Percentiles rank a stretch among this genome's conserved stretches.
These are phyloP conservation scores for Agriopis leucophaearia DNA, from an alignment of 2,888 invertebrate species.

Conservation along the genomic window DNA sequence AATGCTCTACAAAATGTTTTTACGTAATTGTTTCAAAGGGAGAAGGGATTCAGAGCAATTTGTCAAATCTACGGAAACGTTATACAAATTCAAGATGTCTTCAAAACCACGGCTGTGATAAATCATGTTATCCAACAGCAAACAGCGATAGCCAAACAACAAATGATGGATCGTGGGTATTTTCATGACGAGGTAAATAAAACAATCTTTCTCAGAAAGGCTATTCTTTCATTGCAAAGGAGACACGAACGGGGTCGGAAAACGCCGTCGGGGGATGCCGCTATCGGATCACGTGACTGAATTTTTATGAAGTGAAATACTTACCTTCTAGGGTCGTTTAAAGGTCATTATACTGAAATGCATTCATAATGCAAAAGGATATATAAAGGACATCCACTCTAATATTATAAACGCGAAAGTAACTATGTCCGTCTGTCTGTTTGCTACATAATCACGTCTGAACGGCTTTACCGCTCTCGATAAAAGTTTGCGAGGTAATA, in stretches of 20 bases:
- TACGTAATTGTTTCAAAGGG: conserved; percentile 48
- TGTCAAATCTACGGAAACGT: conserved; percentile 40
- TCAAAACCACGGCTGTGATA: conserved; percentile 34
- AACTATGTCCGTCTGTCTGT: too few relatives aligned
- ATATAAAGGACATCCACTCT: too few relatives aligned
- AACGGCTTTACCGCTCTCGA: too few relatives aligned
- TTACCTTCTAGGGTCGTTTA: conserved; percentile 41
- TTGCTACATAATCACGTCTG: too few relatives aligned
- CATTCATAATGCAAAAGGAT: conserved; percentile 10
- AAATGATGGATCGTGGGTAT: conserved; percentile 38
- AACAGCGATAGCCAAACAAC: conserved; percentile 38
- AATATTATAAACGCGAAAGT: too few relatives aligned
- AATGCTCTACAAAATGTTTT: conserved; percentile 51
- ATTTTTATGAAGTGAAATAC: conserved; percentile 51
- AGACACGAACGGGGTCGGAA: conserved; percentile 39
- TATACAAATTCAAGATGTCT: conserved; percentile 41
- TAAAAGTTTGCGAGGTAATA: too few relatives aligned
- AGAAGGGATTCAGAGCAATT: conserved; percentile 46
- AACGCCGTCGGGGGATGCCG: conserved; percentile 34
- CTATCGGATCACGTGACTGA: conserved; percentile 59
- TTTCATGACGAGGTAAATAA: conserved; percentile 26
- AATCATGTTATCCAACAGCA: conserved; percentile 35
- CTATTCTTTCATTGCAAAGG: conserved; percentile 29
- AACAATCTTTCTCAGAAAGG: conserved; percentile 36
- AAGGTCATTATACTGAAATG: conserved; percentile 43